These are phyloP conservation scores for Bettongia penicillata DNA, from an alignment of 2,113 vertebrate species.

Conservation along the genomic window DNA sequence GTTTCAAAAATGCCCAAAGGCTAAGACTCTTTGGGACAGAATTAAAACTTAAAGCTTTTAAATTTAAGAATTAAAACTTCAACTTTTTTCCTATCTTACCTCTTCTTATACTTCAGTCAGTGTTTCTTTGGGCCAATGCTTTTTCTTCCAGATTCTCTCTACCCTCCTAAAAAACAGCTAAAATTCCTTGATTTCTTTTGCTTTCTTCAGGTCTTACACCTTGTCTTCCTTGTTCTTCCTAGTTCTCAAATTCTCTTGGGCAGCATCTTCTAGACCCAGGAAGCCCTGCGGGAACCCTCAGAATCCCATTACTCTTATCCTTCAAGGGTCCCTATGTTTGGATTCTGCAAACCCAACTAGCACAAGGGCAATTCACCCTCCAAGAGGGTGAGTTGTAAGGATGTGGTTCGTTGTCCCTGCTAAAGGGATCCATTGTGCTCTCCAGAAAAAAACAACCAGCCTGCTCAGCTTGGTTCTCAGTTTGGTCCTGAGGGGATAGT, in stretches of 20 bases:
- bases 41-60: neutral
- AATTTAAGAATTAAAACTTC: neutral
- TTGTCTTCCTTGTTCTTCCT: neutral
- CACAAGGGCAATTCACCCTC: conserved; percentile 3
- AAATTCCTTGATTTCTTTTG: conserved; percentile 6
- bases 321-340: neutral
- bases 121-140: conserved; percentile 25
- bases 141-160: conserved; percentile 31
- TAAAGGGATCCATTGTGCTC: neutral
- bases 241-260: conserved; percentile 21
- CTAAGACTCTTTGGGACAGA: conserved; percentile 2
- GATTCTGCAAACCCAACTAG: neutral
- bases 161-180: conserved; percentile 28
- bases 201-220: conserved; percentile 12
- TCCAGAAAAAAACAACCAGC: conserved; percentile 15
- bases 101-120: neutral
- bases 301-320: neutral
- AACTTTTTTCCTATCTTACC: neutral
- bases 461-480: conserved; percentile 50
- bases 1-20: neutral
- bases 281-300: conserved; percentile 16
- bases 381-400: neutral
- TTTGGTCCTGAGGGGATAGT: conserved; percentile 38
- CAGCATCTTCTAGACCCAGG: conserved; percentile 28
- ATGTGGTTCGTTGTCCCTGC: neutral